Evolutionary conservation across 2,888 invertebrate species (phyloP).

Genomic region (Acholoe squamosa): DNA sequence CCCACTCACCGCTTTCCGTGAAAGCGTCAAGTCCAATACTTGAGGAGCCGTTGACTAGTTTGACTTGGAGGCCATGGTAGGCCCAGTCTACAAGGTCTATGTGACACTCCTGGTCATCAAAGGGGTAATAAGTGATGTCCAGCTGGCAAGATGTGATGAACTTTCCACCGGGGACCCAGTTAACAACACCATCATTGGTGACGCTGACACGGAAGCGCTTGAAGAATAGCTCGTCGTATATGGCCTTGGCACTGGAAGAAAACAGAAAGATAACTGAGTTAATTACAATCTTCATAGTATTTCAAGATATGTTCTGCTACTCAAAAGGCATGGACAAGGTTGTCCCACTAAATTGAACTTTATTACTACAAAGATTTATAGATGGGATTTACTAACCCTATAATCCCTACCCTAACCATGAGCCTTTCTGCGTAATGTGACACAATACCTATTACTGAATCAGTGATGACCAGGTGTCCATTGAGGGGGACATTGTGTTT

Average conservation of each 20-base stretch:
- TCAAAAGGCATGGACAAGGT: no score
- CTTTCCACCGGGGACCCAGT: conserved; percentile 74
- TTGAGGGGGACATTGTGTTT: no score
- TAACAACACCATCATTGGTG: conserved; percentile 69
- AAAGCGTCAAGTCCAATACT: conserved; percentile 70
- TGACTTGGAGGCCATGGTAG: conserved; percentile 71
- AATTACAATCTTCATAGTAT: no score
- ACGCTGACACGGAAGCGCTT: conserved; percentile 72
- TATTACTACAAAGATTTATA: no score
- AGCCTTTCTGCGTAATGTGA: no score
- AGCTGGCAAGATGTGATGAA: conserved; percentile 73
- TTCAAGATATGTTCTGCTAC: no score
- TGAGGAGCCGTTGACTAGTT: conserved; percentile 67
- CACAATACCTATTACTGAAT: no score
- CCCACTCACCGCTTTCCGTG: conserved; percentile 74
- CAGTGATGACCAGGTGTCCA: no score
- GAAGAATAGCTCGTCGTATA: conserved; percentile 71
- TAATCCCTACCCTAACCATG: no score
- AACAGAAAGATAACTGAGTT: background rate
- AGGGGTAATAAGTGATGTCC: conserved; percentile 73
- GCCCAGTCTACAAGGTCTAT: conserved; percentile 74
- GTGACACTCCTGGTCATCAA: conserved; percentile 73
- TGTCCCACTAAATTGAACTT: no score
- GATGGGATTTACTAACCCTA: no score
- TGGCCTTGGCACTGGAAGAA: conserved; percentile 70